A percentile compares a stretch with the other conserved stretches of the same genome.
These are phyloP conservation scores for Dimorphilus gyrociliatus DNA, from an alignment of 2,888 invertebrate genomes.

Conservation along the genomic window DNA sequence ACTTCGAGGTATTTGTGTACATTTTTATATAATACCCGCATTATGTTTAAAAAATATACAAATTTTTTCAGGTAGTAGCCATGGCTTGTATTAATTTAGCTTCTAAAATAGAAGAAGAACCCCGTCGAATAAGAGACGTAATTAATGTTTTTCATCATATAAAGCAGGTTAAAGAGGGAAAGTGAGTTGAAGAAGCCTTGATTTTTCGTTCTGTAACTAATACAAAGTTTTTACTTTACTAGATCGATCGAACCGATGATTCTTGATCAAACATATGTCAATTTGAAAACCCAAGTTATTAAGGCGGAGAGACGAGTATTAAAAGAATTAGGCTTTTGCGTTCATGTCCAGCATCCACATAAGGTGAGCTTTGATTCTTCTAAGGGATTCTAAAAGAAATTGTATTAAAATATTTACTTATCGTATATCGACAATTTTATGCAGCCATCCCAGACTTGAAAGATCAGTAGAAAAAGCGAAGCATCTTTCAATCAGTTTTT, in stretches of 20 bases:
- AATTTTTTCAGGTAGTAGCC: slow-evolving; percentile 47
- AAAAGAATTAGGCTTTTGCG: slow-evolving; percentile 94
- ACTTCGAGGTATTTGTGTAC: slow-evolving; percentile 93
- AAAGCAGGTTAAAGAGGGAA: slow-evolving; percentile 79
- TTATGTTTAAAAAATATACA: no score
- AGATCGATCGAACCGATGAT: slow-evolving; percentile 68
- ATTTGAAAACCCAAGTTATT: slow-evolving; percentile 76
- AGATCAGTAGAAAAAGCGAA: no score
- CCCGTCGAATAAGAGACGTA: slow-evolving; percentile 82
- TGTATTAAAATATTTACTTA: no score
- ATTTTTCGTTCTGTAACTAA: no score
- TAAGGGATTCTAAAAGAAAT: no score
- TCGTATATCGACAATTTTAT: no score
- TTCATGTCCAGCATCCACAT: slow-evolving; percentile 98
- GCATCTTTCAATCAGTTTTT: no score
- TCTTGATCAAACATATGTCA: slow-evolving; percentile 81
- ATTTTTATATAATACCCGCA: no score
- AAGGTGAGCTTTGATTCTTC: no score
- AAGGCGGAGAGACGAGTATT: slow-evolving; percentile 87
- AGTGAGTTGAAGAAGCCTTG: no score
- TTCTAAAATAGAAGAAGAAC: slow-evolving; percentile 96
- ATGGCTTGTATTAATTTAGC: slow-evolving; percentile 96
- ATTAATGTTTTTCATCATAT: slow-evolving; percentile 95
- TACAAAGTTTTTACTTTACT: no score
- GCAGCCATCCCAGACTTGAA: no score